Conservation (phyloP, 2,113 vertebrate species). For the Ammodytes marinus region DNA sequence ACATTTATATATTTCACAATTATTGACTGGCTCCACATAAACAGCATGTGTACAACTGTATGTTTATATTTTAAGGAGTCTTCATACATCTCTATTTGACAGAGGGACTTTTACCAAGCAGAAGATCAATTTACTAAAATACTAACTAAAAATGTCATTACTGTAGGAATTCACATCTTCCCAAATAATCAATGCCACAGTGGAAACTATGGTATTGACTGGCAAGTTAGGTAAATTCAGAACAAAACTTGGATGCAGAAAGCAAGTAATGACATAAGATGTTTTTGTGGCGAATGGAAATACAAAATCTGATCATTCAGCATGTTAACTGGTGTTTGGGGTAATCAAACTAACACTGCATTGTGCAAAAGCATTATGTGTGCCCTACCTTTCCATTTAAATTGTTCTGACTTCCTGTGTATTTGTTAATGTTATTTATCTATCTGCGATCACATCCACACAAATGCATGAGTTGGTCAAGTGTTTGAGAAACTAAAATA, state of each 20-base stretch:
- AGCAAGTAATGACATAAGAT: not conserved
- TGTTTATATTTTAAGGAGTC: not conserved
- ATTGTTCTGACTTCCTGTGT: not conserved
- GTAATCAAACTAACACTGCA: not conserved
- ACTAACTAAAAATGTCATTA: not conserved
- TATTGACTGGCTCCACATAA: not conserved
- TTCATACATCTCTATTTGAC: not conserved
- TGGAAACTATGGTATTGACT: too few relatives aligned
- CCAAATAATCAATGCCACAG: not conserved
- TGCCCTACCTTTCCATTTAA: not conserved
- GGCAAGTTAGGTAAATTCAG: not conserved
- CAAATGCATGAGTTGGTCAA: not conserved
- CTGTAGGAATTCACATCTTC: not conserved
- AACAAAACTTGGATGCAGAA: not conserved
- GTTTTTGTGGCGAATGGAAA: not conserved
- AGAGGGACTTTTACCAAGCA: constrained; percentile 2
- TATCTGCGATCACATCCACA: not conserved
- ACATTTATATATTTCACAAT: not conserved
- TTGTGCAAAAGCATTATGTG: not conserved
- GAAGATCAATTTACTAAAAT: not conserved
- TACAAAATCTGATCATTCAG: not conserved
- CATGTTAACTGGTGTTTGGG: not conserved
- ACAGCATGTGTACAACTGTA: not conserved
- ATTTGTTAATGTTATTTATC: not conserved
- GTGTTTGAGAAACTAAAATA: not conserved